Percentiles rank a stretch among this genome's conserved stretches.
Conservation (phyloP, 2,797 vertebrate species). For the Microctenopoma stevenorrisi region DNA sequence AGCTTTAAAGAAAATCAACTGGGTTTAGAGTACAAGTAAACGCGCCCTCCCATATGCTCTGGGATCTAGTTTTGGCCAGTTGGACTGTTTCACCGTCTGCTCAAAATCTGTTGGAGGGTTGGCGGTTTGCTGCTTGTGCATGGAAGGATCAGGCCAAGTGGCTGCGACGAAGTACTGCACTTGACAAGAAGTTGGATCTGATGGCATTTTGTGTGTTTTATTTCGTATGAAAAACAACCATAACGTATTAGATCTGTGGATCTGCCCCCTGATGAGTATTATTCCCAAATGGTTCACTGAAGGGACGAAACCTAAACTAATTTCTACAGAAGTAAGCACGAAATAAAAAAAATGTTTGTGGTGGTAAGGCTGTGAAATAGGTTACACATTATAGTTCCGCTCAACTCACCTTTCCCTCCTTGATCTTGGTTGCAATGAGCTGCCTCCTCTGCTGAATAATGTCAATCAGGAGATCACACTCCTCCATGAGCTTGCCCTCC, state of each 20-base stretch:
- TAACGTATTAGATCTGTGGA: too few relatives aligned
- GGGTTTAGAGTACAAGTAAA: constrained; percentile 41
- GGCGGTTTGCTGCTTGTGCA: constrained; percentile 40
- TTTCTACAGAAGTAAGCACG: not conserved
- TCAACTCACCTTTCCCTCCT: constrained; percentile 93
- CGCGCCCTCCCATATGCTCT: constrained; percentile 56
- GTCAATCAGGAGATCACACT: constrained; percentile 97
- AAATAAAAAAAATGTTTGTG: not conserved
- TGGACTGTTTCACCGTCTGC: constrained; percentile 47
- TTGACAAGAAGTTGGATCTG: not conserved
- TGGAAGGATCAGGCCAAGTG: constrained; percentile 29
- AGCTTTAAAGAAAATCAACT: constrained; percentile 40
- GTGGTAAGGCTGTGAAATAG: not conserved
- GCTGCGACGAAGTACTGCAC: constrained; percentile 2
- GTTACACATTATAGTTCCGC: not conserved
- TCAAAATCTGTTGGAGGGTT: constrained; percentile 31
- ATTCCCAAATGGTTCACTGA: too few relatives aligned
- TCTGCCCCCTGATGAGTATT: too few relatives aligned
- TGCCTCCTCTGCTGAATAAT: constrained; percentile 97
- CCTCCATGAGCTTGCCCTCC: constrained; percentile 94
- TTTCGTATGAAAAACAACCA: too few relatives aligned
- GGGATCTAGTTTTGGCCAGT: constrained; percentile 55
- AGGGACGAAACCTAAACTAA: not conserved
- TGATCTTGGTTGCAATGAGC: constrained; percentile 97
- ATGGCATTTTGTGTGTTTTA: not conserved